Percentiles rank a stretch among this genome's conserved stretches.
Evolutionary conservation across 2,113 vertebrate species (phyloP).

Genomic region (Carassius carassius): DNA sequence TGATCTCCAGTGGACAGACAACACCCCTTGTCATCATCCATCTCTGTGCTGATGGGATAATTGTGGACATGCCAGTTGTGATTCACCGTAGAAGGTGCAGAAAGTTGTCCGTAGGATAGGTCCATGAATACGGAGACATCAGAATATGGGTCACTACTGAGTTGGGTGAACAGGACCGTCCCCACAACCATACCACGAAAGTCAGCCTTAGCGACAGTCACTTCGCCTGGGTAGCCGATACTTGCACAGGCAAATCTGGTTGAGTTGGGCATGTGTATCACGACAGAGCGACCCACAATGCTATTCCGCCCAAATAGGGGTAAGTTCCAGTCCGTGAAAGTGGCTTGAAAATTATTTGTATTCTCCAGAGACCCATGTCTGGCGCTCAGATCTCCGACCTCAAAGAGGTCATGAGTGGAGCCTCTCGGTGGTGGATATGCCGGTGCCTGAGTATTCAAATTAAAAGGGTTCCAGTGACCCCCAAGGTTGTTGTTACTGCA

Average conservation of each 20-base stretch:
- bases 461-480: constrained; percentile 79
- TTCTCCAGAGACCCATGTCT: constrained; percentile 70
- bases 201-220: constrained; percentile 65
- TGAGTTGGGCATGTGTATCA: constrained; percentile 67
- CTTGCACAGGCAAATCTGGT: constrained; percentile 69
- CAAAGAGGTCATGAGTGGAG: constrained; percentile 76
- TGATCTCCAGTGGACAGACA: constrained; percentile 73
- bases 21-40: constrained; percentile 61
- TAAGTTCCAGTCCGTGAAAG: constrained; percentile 74
- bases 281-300: constrained; percentile 79
- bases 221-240: constrained; percentile 72
- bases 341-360: neutral
- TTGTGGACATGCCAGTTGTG: constrained; percentile 80
- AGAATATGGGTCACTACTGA: constrained; percentile 69
- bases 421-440: constrained; percentile 66
- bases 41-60: constrained; percentile 76
- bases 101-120: constrained; percentile 67
- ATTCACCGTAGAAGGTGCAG: constrained; percentile 57
- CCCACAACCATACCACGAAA: constrained; percentile 75
- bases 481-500: constrained; percentile 75
- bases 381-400: constrained; percentile 77
- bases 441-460: constrained; percentile 53
- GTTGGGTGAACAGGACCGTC: constrained; percentile 73
- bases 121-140: constrained; percentile 79
- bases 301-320: constrained; percentile 80